A percentile compares a stretch with the other conserved stretches of the same genome.
phyloP scores from a whole-genome alignment of 2,888 invertebrate genomes.

The Pediacus dermestoides region DNA sequence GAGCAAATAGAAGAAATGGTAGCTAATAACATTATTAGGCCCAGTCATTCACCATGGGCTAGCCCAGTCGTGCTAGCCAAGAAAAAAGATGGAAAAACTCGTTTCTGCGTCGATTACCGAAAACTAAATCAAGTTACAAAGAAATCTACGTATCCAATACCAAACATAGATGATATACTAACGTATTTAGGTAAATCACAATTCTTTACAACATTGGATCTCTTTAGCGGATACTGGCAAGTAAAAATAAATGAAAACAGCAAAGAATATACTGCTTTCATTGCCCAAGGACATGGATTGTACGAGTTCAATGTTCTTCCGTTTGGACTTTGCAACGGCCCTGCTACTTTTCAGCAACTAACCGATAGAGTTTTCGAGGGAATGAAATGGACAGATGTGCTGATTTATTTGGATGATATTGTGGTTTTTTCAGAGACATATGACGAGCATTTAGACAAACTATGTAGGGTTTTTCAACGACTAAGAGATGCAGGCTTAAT shows the following conservation, averaged over 20 bases:
- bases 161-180: slow-evolving; percentile 10
- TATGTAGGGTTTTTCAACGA: slow-evolving; percentile 15
- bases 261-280: slow-evolving; percentile 26
- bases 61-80: slow-evolving; percentile 8
- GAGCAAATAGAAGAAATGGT: slow-evolving; percentile 20
- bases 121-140: slow-evolving; percentile 4
- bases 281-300: slow-evolving; percentile 22
- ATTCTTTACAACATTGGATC: slow-evolving; percentile 25
- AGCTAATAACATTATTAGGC: slow-evolving; percentile 8
- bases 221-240: slow-evolving; percentile 28
- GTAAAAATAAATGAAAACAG: slow-evolving; percentile 15
- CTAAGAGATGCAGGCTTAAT: slow-evolving; percentile 14
- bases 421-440: slow-evolving; percentile 10
- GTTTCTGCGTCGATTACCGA: slow-evolving; percentile 5
- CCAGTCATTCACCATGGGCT: slow-evolving; percentile 4
- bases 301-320: slow-evolving; percentile 26
- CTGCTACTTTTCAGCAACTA: slow-evolving; percentile 24
- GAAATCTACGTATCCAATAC: slow-evolving; percentile 20
- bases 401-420: slow-evolving; percentile 17
- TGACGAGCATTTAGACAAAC: slow-evolving; percentile 11
- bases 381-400: slow-evolving; percentile 19
- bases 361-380: slow-evolving; percentile 16
- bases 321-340: slow-evolving; percentile 30
- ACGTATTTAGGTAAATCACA: slow-evolving; percentile 10
- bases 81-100: slow-evolving; percentile 4